These are phyloP conservation scores for Aphrophora alni DNA, from an alignment of 2,888 invertebrate species.

Conservation along the genomic window DNA sequence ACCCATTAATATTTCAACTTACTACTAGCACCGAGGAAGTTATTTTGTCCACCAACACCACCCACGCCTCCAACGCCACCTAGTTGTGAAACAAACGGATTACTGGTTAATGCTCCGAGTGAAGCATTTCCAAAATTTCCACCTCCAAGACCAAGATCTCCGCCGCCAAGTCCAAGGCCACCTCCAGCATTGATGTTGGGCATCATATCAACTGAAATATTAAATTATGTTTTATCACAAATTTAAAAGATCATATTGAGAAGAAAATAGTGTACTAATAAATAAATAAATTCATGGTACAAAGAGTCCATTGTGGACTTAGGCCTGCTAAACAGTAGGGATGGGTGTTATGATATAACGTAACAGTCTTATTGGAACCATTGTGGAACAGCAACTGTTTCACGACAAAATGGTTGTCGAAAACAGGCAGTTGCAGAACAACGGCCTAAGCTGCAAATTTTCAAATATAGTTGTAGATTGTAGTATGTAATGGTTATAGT, in stretches of 20 bases:
- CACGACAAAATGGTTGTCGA: too few relatives aligned
- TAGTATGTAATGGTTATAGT: too few relatives aligned
- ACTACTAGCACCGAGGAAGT: conserved; percentile 35
- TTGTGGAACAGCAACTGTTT: too few relatives aligned
- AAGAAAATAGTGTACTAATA: background rate
- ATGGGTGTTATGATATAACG: too few relatives aligned
- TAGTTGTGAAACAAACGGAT: conserved; percentile 40
- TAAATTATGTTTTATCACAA: background rate
- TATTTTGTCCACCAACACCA: conserved; percentile 49
- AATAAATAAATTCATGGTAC: background rate
- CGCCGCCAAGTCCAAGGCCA: conserved; percentile 12
- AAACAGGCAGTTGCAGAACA: too few relatives aligned
- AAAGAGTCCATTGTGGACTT: too few relatives aligned
- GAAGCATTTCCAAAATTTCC: conserved; percentile 58
- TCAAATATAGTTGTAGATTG: too few relatives aligned
- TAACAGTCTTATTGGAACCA: too few relatives aligned
- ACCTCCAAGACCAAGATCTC: conserved; percentile 16
- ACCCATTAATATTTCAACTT: background rate
- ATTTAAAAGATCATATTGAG: background rate
- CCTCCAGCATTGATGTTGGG: conserved; percentile 23
- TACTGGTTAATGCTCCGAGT: conserved; percentile 52
- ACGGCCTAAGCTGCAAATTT: too few relatives aligned
- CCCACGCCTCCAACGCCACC: conserved; percentile 58
- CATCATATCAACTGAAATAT: conserved; percentile 24
- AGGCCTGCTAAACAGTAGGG: too few relatives aligned